Base-by-base conservation (phyloP, 2,113 vertebrate species). In the Hippocampus zosterae region DNA sequence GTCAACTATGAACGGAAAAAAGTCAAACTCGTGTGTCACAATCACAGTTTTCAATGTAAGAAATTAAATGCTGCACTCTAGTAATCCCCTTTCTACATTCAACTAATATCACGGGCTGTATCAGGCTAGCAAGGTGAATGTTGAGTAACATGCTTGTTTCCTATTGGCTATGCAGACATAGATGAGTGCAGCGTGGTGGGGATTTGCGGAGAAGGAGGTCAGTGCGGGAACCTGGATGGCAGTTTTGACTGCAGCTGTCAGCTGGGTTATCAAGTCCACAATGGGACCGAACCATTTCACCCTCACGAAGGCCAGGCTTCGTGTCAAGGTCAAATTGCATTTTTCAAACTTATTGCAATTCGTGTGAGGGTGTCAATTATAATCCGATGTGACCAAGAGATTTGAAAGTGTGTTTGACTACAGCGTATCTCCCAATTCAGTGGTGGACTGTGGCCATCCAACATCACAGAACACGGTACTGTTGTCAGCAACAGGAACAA, bases 201-300 rank as follows among this genome's bases (percentile, higher is more conserved):
- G 0, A 55, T 89, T 16, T 98, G 96, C 83, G 90, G 94, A 76
- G 88, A 0, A 10, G 95, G 95, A 53, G 94, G 89, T 42, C 84
- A 60, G 12, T 98, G 95, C 13, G 76, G 83, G 65, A 98, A 98
- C 79, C 90, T 92, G 13, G 81, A 79, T 0, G 95, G 96, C 23
- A 92, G 91, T 71, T 96, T 94, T 53, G 80, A 90, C 15, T 98
- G 96, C 81, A 90, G 89, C 69, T 98, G 96, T 84, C 76, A 84
- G 70, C 81, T 89, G 48, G 96, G 96, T 84, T 95, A 93, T 78
- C 76, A 70, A 76, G 81, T 94, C 59, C 79, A 88, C 74, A 87
- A 87, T 0, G 95, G 94, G 77, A 52, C 66, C 0, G 88, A 18
- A 74, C 93, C 92, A 11, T 96, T 96, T 83, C 87, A 90, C 11